Percentiles rank a stretch among this genome's conserved stretches.
Evolutionary conservation across 2,113 vertebrate genomes (phyloP).

Genomic region (Bostrychus sinensis): DNA sequence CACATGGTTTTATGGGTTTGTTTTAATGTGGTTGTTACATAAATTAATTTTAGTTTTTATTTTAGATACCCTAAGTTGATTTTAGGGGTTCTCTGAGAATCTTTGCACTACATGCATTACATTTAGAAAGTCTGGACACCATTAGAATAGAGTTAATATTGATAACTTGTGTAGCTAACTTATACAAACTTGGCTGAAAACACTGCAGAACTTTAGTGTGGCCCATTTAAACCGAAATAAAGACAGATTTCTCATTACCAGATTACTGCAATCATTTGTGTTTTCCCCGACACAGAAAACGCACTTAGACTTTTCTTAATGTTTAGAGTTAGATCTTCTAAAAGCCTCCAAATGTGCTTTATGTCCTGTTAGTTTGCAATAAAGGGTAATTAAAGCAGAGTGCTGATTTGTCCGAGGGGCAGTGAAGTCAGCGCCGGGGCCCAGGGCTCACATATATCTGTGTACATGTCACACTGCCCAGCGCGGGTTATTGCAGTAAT

Average conservation of each 20-base stretch:
- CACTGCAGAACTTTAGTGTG: no score
- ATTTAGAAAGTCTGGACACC: no score
- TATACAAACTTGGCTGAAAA: no score
- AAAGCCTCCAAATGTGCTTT: background rate
- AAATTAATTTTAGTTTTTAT: no score
- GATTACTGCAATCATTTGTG: background rate
- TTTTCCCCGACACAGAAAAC: background rate
- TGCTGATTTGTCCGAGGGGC: background rate
- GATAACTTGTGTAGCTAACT: no score
- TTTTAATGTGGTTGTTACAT: no score
- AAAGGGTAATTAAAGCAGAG: constrained; percentile 2
- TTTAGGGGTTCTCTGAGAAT: no score
- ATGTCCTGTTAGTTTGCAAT: constrained; percentile 8
- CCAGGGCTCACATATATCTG: background rate
- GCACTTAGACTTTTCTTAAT: background rate
- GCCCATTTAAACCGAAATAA: background rate
- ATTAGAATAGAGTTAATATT: no score
- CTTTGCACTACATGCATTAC: no score
- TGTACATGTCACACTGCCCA: constrained; percentile 3
- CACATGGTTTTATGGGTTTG: no score
- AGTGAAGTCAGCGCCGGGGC: background rate
- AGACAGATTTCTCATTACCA: background rate
- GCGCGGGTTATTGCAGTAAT: background rate
- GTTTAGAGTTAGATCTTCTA: background rate
- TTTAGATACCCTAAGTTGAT: no score